These are phyloP conservation scores for Ia io DNA, from an alignment of 2,113 vertebrate species.

Conservation along the genomic window DNA sequence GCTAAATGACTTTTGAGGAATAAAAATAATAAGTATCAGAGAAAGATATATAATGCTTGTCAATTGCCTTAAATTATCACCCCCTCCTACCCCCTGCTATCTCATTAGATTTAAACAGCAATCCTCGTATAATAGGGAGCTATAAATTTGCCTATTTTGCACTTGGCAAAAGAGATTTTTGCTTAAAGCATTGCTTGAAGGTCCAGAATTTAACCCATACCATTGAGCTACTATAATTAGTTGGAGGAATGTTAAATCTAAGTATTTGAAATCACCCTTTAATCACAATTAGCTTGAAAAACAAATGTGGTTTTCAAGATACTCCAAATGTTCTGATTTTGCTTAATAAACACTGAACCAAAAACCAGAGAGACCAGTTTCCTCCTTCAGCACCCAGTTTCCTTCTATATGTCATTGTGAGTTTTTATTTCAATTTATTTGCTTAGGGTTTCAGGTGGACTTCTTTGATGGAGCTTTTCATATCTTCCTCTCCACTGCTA, in stretches of 20 bases:
- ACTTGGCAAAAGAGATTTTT: slow-evolving; percentile 38
- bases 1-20: slow-evolving; percentile 31
- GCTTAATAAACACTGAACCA: not conserved
- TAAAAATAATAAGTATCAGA: slow-evolving; percentile 45
- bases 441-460: not conserved
- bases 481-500: not conserved
- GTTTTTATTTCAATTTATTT: not conserved
- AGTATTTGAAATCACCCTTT: slow-evolving; percentile 40
- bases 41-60: slow-evolving; percentile 38
- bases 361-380: not conserved
- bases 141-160: slow-evolving; percentile 50
- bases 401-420: not conserved
- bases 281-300: slow-evolving; percentile 36
- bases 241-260: slow-evolving; percentile 35
- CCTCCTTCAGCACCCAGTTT: not conserved
- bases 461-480: not conserved
- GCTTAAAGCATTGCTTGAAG: slow-evolving; percentile 43
- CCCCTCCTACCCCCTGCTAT: not conserved
- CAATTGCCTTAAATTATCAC: slow-evolving; percentile 43
- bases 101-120: slow-evolving; percentile 60
- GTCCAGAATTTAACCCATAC: slow-evolving; percentile 53
- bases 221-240: slow-evolving; percentile 39
- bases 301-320: slow-evolving; percentile 17
- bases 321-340: not conserved
- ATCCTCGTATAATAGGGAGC: not conserved